Conservation (phyloP, 2,113 vertebrate species). For the Grallaria varia region DNA sequence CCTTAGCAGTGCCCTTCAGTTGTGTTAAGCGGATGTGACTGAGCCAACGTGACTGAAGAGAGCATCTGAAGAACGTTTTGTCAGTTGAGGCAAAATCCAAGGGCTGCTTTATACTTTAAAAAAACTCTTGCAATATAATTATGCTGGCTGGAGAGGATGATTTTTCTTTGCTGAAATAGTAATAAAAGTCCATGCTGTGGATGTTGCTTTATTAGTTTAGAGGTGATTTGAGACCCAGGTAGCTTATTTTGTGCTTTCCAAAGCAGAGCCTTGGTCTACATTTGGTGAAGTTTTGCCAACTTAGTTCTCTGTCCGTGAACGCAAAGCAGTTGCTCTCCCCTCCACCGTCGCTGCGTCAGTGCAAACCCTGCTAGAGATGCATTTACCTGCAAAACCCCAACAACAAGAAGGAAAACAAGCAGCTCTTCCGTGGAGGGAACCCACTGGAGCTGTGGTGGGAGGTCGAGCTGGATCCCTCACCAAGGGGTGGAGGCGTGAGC, state of each 20-base stretch:
- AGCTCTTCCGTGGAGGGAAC: background rate
- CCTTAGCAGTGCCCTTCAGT: background rate
- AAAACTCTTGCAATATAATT: slow-evolving; percentile 10
- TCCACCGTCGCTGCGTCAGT: background rate
- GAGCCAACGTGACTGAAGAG: background rate
- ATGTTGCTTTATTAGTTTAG: background rate
- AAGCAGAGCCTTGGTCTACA: background rate
- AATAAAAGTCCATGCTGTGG: slow-evolving; percentile 3
- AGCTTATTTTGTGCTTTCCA: slow-evolving; percentile 19
- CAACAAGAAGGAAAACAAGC: background rate
- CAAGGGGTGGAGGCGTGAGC: background rate
- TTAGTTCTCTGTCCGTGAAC: background rate
- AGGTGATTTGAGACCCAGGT: background rate
- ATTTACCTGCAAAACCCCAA: background rate
- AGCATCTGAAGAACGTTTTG: background rate
- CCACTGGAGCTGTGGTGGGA: background rate
- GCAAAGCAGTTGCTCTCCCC: background rate
- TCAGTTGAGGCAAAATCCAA: slow-evolving; percentile 4
- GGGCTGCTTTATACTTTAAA: background rate
- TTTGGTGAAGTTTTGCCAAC: background rate
- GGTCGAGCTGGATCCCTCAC: background rate
- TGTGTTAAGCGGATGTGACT: background rate
- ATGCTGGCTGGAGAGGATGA: background rate
- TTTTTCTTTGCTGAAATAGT: background rate
- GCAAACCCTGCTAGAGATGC: background rate